Conservation (phyloP, 1,140 invertebrate species). For the Agrypnia vestita region DNA sequence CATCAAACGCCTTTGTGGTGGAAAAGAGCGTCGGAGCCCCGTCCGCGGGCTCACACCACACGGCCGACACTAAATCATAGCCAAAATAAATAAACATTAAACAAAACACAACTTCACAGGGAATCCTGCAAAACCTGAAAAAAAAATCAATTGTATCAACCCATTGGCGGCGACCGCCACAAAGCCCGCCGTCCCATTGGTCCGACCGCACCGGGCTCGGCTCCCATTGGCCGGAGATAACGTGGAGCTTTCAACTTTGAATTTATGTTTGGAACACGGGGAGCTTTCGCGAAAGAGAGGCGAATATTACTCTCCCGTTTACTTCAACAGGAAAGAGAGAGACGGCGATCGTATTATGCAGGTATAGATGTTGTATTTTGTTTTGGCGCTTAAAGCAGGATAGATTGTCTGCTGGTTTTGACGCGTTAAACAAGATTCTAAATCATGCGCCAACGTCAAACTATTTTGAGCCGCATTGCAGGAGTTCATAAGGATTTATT, state of each 20-base stretch:
- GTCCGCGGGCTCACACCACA: constrained; percentile 19
- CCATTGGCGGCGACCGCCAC: constrained; percentile 48
- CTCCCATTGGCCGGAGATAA: constrained; percentile 59
- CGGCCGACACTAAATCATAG: constrained; percentile 56
- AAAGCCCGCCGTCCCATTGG: constrained; percentile 51
- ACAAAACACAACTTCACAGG: constrained; percentile 49
- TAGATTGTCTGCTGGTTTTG: constrained; percentile 52
- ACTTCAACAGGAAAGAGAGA: constrained; percentile 22
- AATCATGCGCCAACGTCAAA: not conserved
- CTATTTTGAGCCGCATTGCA: not conserved
- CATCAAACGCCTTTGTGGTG: constrained; percentile 29
- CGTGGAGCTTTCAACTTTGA: constrained; percentile 51
- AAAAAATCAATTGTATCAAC: constrained; percentile 58
- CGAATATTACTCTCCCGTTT: not conserved
- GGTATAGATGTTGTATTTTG: constrained; percentile 53
- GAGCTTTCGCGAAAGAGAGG: constrained; percentile 47
- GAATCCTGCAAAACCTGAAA: constrained; percentile 31
- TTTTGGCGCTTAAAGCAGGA: constrained; percentile 54
- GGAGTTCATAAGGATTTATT: not conserved
- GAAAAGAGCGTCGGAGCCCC: not conserved
- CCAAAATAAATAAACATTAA: constrained; percentile 56
- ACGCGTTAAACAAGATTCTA: constrained; percentile 32
- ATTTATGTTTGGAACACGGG: constrained; percentile 50
- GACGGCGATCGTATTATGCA: constrained; percentile 19
- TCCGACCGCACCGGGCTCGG: not conserved